Evolutionary conservation across 2,113 vertebrate genomes (phyloP), one percentile per base, ranked within the genome.

Genomic region (Corythornis madagascariensis): DNA sequence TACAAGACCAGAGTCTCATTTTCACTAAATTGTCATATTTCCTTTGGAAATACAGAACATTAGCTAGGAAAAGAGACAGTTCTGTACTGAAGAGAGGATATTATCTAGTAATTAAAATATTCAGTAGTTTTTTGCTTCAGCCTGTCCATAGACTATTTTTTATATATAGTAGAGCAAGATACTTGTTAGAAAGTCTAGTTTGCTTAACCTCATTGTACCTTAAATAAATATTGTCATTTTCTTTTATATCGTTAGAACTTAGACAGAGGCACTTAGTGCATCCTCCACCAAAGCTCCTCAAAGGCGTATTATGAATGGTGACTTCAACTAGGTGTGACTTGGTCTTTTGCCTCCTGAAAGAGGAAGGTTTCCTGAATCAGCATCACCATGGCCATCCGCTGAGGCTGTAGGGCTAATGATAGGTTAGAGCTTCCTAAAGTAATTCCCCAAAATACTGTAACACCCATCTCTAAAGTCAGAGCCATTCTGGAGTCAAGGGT

Each of bases 101-200:
- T 88, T 83, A 71, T 33, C 72, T 67, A 53, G 35, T 80, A 74
- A 89, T 94, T 89, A 93, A 71, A 88, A n/a, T 16, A 7, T 83
- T 90, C 43, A 45, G 5, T 69, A 28, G 16, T 19, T 83, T 92
- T 77, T 86, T 42, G 31, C 7, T 87, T 92, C 47, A 85, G 17
- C 16, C 5, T 75, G 4, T 78, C 50, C 35, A 28, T 21, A 42
- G 42, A 38, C 55, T 52, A 13, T 11, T 31, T 1, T 26, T 57
- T 89, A 75, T 13, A 17, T 59, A 9, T 5, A 18, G 11, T 42
- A 73, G 33, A 82, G 28, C 21, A 79, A 87, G 63, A 5, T n/a
- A 33, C 13, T 56, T 77, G 16, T 76, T 83, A 70, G 55, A 50
- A 86, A 43, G 64, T 56, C 47, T 70, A 0, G 69, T 92, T 82